phyloP scores from a whole-genome alignment of 2,113 vertebrate species.

The Riparia riparia region DNA sequence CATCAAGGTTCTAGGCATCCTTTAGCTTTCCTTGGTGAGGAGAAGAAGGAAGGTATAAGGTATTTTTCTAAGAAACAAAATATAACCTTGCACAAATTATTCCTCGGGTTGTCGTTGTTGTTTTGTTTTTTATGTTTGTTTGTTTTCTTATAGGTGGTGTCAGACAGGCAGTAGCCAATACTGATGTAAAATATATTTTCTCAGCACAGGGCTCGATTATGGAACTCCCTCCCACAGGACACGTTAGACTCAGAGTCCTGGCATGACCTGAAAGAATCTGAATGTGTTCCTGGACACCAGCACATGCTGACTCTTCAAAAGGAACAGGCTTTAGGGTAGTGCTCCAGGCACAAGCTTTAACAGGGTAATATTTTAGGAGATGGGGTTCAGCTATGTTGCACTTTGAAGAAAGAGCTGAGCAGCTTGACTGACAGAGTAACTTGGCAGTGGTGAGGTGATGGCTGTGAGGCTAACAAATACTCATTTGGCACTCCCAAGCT shows the following conservation, averaged over 20 bases:
- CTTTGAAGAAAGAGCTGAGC: not conserved
- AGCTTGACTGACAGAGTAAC: not conserved
- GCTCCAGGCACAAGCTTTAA: not conserved
- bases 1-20: not conserved
- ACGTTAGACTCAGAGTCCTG: fast-evolving
- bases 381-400: not conserved
- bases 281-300: not conserved
- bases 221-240: not conserved
- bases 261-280: not conserved
- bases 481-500: not conserved
- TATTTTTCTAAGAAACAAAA: not conserved
- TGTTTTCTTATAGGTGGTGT: not conserved
- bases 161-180: not conserved
- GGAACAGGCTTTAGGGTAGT: not conserved
- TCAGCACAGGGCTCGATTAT: not conserved
- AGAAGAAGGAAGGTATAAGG: not conserved
- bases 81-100: not conserved
- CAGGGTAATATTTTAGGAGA: not conserved
- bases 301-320: not conserved
- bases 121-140: not conserved
- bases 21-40: not conserved
- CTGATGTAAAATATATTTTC: not conserved
- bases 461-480: not conserved
- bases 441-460: not conserved
- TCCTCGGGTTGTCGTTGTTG: not conserved